These are phyloP conservation scores for Epicauta chinensis DNA, from an alignment of 1,140 invertebrate genomes.

Conservation along the genomic window DNA sequence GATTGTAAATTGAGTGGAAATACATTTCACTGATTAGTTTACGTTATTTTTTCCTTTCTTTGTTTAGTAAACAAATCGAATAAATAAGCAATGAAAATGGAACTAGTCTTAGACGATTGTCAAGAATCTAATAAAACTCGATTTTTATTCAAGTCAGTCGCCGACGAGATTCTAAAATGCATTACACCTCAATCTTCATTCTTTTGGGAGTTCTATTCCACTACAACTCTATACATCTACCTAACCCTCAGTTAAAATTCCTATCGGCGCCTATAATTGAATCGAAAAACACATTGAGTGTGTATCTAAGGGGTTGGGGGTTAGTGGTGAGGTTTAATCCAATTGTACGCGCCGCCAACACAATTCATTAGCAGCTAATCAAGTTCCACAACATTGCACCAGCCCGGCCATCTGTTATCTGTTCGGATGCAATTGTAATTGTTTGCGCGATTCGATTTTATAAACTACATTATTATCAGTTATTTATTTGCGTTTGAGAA, in stretches of 20 bases:
- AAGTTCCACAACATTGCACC: constrained; percentile 36
- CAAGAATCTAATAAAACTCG: constrained; percentile 17
- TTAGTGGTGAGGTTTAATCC: constrained; percentile 31
- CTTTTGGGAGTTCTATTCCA: not conserved
- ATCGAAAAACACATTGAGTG: constrained; percentile 32
- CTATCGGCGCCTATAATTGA: constrained; percentile 27
- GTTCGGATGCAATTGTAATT: constrained; percentile 29
- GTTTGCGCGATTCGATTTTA: not conserved
- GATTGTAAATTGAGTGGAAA: no score
- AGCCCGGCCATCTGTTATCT: constrained; percentile 31
- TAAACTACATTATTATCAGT: no score
- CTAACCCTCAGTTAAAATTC: constrained; percentile 27
- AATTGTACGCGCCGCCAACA: constrained; percentile 32
- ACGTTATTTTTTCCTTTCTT: no score
- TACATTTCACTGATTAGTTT: no score
- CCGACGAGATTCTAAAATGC: not conserved
- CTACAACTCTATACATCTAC: not conserved
- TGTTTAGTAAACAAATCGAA: no score
- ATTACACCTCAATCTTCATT: constrained; percentile 1
- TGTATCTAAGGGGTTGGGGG: constrained; percentile 16
- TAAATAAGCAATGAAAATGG: no score
- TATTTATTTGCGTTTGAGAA: no score
- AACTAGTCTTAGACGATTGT: not conserved
- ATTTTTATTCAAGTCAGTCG: constrained; percentile 14
- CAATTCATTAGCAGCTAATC: constrained; percentile 37